A percentile compares a stretch with the other conserved stretches of the same genome.
These are phyloP conservation scores for Colistium nudipinnis DNA, from an alignment of 2,113 vertebrate species.

Conservation along the genomic window DNA sequence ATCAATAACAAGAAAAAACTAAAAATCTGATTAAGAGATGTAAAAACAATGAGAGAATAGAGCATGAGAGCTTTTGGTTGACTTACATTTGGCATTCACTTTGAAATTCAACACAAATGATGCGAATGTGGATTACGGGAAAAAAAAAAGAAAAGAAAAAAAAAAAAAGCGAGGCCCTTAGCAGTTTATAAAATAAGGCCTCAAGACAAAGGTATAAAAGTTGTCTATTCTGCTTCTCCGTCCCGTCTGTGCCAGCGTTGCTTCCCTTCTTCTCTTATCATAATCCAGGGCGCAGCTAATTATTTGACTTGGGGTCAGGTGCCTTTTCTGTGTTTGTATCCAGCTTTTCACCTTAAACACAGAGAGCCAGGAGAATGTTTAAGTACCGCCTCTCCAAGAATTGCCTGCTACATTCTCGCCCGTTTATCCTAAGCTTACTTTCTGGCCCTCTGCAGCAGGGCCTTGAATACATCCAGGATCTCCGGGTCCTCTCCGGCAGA, in stretches of 20 bases:
- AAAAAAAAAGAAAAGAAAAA: too few species aligned
- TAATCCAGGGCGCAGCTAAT: conserved; percentile 3
- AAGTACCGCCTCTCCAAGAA: conserved; percentile 32
- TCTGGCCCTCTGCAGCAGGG: conserved; percentile 83
- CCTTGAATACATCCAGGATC: conserved; percentile 86
- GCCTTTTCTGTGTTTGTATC: too few species aligned
- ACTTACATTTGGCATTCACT: conserved; percentile 52
- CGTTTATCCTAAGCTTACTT: conserved; percentile 67
- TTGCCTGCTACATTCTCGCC: conserved; percentile 26
- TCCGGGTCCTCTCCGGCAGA: conserved; percentile 86
- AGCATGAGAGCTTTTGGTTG: conserved; percentile 36
- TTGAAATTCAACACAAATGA: conserved; percentile 1
- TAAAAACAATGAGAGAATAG: not conserved
- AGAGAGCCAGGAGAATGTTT: conserved; percentile 1
- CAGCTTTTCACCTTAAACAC: conserved; percentile 8
- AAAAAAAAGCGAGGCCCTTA: not conserved
- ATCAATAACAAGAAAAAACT: conserved; percentile 27
- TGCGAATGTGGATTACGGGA: not conserved
- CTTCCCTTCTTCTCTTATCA: not conserved
- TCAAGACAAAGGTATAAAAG: conserved; percentile 19
- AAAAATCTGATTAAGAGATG: not conserved
- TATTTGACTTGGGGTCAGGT: conserved; percentile 31
- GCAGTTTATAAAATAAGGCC: conserved; percentile 38
- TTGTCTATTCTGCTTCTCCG: not conserved
- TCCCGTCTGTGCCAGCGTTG: not conserved